A percentile compares a stretch with the other conserved stretches of the same genome.
Evolutionary conservation across 1,140 invertebrate genomes (phyloP).

Genomic region (Lepidurus packardi): DNA sequence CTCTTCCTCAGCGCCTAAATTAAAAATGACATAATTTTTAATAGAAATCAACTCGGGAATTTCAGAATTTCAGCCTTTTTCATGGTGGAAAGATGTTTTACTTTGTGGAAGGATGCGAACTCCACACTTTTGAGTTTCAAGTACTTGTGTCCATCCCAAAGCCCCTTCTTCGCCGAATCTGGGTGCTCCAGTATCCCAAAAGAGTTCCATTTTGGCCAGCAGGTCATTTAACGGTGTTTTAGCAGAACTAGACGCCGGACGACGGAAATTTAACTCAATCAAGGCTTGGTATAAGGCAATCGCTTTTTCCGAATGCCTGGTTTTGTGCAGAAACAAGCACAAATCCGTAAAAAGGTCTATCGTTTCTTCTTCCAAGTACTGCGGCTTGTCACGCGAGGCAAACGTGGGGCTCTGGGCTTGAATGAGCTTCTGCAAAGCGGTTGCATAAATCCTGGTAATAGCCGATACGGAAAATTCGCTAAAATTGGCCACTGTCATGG

Average conservation of each 20-base stretch:
- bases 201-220: slow-evolving; percentile 44
- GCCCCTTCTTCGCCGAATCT: slow-evolving; percentile 45
- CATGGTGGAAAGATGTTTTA: background rate
- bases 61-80: background rate
- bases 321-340: slow-evolving; percentile 43
- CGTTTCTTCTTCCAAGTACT: slow-evolving; percentile 37
- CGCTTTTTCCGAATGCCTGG: slow-evolving; percentile 46
- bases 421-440: slow-evolving; percentile 42
- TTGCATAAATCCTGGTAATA: slow-evolving; percentile 43
- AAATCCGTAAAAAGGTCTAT: slow-evolving; percentile 44
- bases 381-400: slow-evolving; percentile 36
- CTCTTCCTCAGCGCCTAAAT: slow-evolving; percentile 40
- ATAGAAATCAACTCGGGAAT: background rate
- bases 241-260: slow-evolving; percentile 37
- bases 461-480: slow-evolving; percentile 44
- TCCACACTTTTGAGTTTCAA: slow-evolving; percentile 32
- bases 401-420: slow-evolving; percentile 39
- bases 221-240: slow-evolving; percentile 37
- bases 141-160: slow-evolving; percentile 43
- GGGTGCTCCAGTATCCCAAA: slow-evolving; percentile 46
- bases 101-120: slow-evolving; percentile 22
- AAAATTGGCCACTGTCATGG: slow-evolving; percentile 35
- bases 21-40: background rate
- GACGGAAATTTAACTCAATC: slow-evolving; percentile 48
- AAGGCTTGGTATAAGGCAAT: slow-evolving; percentile 45